Evolutionary conservation across 1,140 invertebrate genomes (phyloP).

Genomic region (Babylonia areolata): DNA sequence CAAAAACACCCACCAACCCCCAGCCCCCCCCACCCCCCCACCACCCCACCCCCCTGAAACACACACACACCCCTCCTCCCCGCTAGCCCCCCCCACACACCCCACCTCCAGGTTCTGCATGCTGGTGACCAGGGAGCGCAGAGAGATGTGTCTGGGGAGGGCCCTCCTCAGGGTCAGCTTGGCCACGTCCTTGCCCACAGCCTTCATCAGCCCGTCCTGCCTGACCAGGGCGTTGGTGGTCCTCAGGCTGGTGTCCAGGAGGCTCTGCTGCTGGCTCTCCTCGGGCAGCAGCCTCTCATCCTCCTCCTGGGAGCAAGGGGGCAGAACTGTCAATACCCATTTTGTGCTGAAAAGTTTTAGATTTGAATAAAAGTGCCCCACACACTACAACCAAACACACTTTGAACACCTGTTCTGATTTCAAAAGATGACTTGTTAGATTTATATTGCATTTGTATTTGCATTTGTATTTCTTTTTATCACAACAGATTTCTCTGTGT

Average conservation of each 20-base stretch:
- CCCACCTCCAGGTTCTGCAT: constrained; percentile 63
- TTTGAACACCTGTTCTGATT: too few relatives aligned
- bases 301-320: too few relatives aligned
- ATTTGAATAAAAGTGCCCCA: not conserved
- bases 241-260: constrained; percentile 61
- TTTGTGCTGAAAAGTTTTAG: not conserved
- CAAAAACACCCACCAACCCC: too few relatives aligned
- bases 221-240: constrained; percentile 54
- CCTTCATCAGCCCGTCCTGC: constrained; percentile 56
- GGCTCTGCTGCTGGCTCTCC: constrained; percentile 56
- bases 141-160: constrained; percentile 49
- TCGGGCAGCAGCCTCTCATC: constrained; percentile 42
- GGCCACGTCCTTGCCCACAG: constrained; percentile 57
- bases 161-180: constrained; percentile 56
- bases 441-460: too few relatives aligned
- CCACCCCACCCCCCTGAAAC: not conserved
- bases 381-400: not conserved
- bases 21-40: too few relatives aligned
- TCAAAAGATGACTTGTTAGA: too few relatives aligned
- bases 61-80: not conserved
- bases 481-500: too few relatives aligned
- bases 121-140: constrained; percentile 52
- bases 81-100: not conserved
- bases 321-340: too few relatives aligned
- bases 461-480: too few relatives aligned